Percentiles rank a stretch among this genome's conserved stretches.
These are phyloP conservation scores for Notamacropus eugenii DNA, from an alignment of 2,797 vertebrate genomes.

Conservation along the genomic window DNA sequence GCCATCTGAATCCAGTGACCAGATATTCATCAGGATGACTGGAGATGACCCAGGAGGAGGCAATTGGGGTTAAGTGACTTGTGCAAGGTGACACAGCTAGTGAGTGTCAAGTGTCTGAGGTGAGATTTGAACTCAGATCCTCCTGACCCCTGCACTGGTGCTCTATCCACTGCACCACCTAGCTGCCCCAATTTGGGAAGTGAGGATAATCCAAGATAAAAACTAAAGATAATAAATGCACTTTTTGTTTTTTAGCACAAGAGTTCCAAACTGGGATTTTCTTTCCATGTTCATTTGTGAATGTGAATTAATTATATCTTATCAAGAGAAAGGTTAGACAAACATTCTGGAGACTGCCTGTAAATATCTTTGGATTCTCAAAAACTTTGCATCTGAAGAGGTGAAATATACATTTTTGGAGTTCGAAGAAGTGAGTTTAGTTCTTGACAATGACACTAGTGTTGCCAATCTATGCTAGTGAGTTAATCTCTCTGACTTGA, in stretches of 20 bases:
- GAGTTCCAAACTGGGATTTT: background rate
- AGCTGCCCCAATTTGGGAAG: background rate
- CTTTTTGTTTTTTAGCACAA: background rate
- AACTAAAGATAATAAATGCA: background rate
- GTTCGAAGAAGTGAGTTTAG: background rate
- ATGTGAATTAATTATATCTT: background rate
- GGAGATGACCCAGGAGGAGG: too few relatives aligned
- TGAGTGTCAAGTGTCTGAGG: too few relatives aligned
- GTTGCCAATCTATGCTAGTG: background rate
- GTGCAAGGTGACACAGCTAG: too few relatives aligned
- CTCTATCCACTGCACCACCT: too few relatives aligned
- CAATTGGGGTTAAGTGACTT: too few relatives aligned
- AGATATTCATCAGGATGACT: too few relatives aligned
- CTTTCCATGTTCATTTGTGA: background rate
- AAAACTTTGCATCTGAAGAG: constrained; percentile 2
- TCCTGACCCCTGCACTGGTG: too few relatives aligned
- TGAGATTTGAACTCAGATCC: too few relatives aligned
- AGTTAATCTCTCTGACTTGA: background rate
- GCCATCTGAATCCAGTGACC: too few relatives aligned
- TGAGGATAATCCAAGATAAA: background rate
- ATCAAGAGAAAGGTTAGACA: background rate
- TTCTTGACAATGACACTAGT: background rate
- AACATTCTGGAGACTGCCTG: background rate
- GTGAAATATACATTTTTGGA: constrained; percentile 1
- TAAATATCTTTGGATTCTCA: background rate